Conservation (phyloP, 2,888 invertebrate genomes). For the Boloria euphrosyne region DNA sequence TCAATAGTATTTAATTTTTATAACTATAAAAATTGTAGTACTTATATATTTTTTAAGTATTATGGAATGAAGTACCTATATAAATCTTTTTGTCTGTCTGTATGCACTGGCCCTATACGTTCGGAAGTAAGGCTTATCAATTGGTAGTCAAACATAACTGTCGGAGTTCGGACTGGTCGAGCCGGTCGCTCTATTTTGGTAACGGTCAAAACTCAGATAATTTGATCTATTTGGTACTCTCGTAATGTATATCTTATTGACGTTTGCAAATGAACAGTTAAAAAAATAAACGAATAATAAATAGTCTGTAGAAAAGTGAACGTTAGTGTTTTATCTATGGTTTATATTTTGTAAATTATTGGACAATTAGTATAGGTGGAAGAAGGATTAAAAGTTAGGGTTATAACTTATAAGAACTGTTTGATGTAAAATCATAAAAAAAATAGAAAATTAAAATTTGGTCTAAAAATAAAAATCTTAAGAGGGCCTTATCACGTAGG, state of each 20-base stretch:
- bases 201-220: slow-evolving; percentile 15
- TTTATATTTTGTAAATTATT: too few relatives aligned
- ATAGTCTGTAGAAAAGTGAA: too few relatives aligned
- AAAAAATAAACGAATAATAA: neutral
- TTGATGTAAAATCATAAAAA: too few relatives aligned
- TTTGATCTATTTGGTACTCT: slow-evolving; percentile 25
- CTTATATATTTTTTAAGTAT: neutral
- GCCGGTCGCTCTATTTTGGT: slow-evolving; percentile 29
- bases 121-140: slow-evolving; percentile 34
- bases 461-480: too few relatives aligned
- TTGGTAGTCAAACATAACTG: slow-evolving; percentile 41
- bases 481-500: too few relatives aligned
- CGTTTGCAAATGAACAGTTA: slow-evolving; percentile 2
- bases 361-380: too few relatives aligned
- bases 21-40: too few relatives aligned
- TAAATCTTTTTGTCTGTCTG: neutral
- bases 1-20: too few relatives aligned
- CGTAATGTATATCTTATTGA: slow-evolving; percentile 11
- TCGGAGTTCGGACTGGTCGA: slow-evolving; percentile 32
- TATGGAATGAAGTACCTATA: neutral
- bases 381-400: too few relatives aligned
- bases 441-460: too few relatives aligned
- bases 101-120: slow-evolving; percentile 2
- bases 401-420: too few relatives aligned
- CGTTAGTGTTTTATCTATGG: too few relatives aligned